Conservation (phyloP, 2,797 vertebrate genomes). For the Melanogrammus aeglefinus region DNA sequence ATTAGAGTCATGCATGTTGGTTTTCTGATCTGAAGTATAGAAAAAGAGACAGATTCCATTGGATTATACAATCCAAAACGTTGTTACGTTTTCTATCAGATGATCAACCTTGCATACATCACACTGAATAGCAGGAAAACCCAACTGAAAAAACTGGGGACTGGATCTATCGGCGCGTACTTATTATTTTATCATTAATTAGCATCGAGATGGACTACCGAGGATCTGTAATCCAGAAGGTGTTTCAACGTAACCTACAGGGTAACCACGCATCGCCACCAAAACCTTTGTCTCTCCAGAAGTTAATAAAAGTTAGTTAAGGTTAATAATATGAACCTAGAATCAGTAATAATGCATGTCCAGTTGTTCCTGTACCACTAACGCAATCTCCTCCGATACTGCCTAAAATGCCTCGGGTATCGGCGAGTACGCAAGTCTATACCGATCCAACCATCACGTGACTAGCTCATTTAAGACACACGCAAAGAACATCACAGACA, state of each 20-base stretch:
- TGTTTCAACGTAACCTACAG: neutral
- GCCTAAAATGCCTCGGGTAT: too few species aligned
- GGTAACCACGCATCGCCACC: neutral
- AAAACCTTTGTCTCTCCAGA: too few species aligned
- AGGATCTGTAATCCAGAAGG: neutral
- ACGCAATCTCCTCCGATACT: too few species aligned
- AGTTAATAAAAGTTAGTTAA: too few species aligned
- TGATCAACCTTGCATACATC: neutral
- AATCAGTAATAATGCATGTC: neutral
- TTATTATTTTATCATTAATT: too few species aligned
- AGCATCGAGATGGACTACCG: neutral
- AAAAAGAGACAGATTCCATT: neutral
- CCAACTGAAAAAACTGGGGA: too few species aligned
- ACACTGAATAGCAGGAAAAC: neutral
- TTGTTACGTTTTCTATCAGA: neutral
- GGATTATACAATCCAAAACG: neutral
- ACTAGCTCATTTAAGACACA: too few species aligned
- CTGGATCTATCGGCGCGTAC: neutral
- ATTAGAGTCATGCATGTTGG: neutral
- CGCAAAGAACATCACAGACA: too few species aligned
- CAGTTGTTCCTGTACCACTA: too few species aligned
- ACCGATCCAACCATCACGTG: too few species aligned
- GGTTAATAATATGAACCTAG: too few species aligned
- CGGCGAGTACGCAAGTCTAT: too few species aligned
- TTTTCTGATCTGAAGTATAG: neutral